Percentiles rank a stretch among this genome's conserved stretches.
Evolutionary conservation across 2,113 vertebrate genomes (phyloP).

Genomic region (Oncorhynchus masou): DNA sequence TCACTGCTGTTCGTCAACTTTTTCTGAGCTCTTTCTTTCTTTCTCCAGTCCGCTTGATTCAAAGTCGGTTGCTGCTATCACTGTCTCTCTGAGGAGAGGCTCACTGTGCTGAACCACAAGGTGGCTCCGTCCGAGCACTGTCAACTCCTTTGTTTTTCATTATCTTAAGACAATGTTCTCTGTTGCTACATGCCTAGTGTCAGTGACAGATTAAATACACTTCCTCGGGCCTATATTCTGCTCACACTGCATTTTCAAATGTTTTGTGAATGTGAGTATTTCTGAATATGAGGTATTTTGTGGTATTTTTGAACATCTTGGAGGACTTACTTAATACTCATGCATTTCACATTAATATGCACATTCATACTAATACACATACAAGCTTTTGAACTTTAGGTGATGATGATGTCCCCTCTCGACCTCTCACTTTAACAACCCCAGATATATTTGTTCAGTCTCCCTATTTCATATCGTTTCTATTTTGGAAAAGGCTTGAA

Average conservation of each 20-base stretch:
- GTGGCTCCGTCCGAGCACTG: conserved; percentile 43
- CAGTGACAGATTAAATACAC: neutral
- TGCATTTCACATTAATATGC: too few species aligned
- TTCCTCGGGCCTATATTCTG: too few species aligned
- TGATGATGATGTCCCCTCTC: neutral
- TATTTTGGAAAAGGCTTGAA: conserved; percentile 23
- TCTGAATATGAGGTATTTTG: neutral
- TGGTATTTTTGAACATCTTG: neutral
- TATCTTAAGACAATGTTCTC: neutral
- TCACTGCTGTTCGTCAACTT: conserved; percentile 7
- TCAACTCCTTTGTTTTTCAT: conserved; percentile 8
- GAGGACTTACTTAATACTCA: neutral
- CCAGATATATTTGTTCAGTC: conserved; percentile 11
- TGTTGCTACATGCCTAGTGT: neutral
- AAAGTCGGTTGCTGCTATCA: neutral
- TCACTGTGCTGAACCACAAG: conserved; percentile 40
- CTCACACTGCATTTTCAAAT: neutral
- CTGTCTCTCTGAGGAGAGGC: neutral
- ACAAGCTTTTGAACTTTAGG: neutral
- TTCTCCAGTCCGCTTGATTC: conserved; percentile 23
- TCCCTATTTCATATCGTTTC: conserved; percentile 23
- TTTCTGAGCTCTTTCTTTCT: conserved; percentile 6
- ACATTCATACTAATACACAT: too few species aligned
- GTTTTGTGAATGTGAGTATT: neutral
- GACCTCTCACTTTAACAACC: conserved; percentile 25